Percentiles rank a stretch among this genome's conserved stretches.
Evolutionary conservation across 2,888 invertebrate species (phyloP).

Genomic region (Macaria notata): DNA sequence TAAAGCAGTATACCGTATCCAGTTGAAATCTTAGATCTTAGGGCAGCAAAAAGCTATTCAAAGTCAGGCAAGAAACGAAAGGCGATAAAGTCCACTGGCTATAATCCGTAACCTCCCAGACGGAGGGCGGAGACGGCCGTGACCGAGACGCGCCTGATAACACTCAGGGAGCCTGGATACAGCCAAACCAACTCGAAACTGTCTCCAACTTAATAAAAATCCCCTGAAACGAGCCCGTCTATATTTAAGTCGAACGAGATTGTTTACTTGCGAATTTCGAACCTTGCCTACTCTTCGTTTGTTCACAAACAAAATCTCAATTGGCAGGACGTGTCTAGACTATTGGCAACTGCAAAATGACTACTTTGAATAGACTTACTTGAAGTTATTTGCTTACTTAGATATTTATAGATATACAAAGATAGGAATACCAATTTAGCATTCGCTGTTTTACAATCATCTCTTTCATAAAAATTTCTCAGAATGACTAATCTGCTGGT

Average conservation of each 20-base stretch:
- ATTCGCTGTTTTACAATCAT: too few relatives aligned
- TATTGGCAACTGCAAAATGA: neutral
- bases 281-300: constrained; percentile 8
- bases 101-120: constrained; percentile 21
- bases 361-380: neutral
- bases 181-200: constrained; percentile 21
- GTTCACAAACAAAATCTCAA: constrained; percentile 9
- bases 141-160: constrained; percentile 40
- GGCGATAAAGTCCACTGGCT: constrained; percentile 21
- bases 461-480: too few relatives aligned
- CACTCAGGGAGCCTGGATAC: constrained; percentile 37
- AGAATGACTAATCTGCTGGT: too few relatives aligned
- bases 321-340: constrained; percentile 7
- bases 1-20: constrained; percentile 3
- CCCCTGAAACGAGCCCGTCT: constrained; percentile 6
- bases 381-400: too few relatives aligned
- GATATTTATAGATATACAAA: too few relatives aligned
- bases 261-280: constrained; percentile 14
- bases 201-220: constrained; percentile 17
- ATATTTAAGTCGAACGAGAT: constrained; percentile 22
- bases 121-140: constrained; percentile 36
- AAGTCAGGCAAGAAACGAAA: constrained; percentile 21
- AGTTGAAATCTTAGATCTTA: constrained; percentile 4
- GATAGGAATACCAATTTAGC: too few relatives aligned
- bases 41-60: constrained; percentile 21